Percentiles rank a stretch among this genome's conserved stretches.
These are phyloP conservation scores for Lagria hirta DNA, from an alignment of 2,888 invertebrate species.

Conservation along the genomic window DNA sequence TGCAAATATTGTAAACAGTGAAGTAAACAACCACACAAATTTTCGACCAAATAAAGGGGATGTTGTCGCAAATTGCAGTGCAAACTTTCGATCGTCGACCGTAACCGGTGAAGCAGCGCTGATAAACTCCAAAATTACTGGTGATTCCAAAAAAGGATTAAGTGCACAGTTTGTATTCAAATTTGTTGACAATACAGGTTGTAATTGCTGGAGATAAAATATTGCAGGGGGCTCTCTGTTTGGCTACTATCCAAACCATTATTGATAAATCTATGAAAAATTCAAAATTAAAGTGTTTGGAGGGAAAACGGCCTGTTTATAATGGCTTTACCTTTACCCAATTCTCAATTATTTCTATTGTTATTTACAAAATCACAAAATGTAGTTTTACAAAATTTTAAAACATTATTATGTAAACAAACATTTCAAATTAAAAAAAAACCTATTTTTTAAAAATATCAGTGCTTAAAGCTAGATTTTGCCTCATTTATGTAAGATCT, in stretches of 20 bases:
- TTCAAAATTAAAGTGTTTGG: too few species aligned
- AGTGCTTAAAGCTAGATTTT: too few species aligned
- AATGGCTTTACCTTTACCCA: too few species aligned
- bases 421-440: too few species aligned
- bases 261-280: neutral
- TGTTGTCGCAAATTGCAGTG: constrained; percentile 26
- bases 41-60: constrained; percentile 19
- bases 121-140: constrained; percentile 26
- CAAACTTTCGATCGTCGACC: constrained; percentile 21
- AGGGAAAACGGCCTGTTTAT: too few species aligned
- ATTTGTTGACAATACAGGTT: constrained; percentile 6
- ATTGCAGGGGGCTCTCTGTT: constrained; percentile 1
- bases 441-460: too few species aligned
- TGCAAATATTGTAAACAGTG: constrained; percentile 16
- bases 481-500: too few species aligned
- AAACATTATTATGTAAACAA: too few species aligned
- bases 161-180: constrained; percentile 23
- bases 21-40: constrained; percentile 28
- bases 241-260: constrained; percentile 2
- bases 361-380: too few species aligned
- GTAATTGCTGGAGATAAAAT: constrained; percentile 9
- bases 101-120: constrained; percentile 19
- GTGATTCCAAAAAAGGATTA: constrained; percentile 16
- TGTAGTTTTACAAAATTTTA: too few species aligned
- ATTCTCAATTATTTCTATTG: too few species aligned